Percentiles rank a stretch among this genome's conserved stretches.
phyloP scores from a whole-genome alignment of 2,888 invertebrate genomes.

The Odontocolon sp. region DNA sequence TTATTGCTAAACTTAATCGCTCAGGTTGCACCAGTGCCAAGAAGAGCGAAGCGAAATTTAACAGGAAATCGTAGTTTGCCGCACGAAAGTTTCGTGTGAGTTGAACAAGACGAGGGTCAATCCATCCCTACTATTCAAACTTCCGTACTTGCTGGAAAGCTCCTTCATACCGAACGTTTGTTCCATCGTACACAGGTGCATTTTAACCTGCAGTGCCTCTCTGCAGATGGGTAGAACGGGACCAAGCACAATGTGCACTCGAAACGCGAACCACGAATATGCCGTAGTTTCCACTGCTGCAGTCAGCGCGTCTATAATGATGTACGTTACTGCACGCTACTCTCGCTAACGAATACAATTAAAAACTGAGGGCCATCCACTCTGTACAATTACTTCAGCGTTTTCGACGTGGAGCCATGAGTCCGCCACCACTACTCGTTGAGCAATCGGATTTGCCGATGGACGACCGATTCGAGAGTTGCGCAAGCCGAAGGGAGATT shows the following conservation, averaged over 20 bases:
- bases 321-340: constrained; percentile 64
- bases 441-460: constrained; percentile 47
- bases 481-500: constrained; percentile 12
- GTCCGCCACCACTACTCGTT: constrained; percentile 13
- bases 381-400: constrained; percentile 64
- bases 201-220: not conserved
- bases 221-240: not conserved
- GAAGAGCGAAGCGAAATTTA: constrained; percentile 11
- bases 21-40: no score
- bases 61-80: constrained; percentile 30
- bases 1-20: no score
- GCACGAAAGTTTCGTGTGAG: constrained; percentile 4
- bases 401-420: constrained; percentile 55
- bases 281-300: constrained; percentile 20
- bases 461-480: constrained; percentile 33
- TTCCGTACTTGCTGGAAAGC: not conserved
- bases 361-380: constrained; percentile 67
- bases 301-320: constrained; percentile 60
- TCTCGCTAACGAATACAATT: constrained; percentile 68
- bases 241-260: constrained; percentile 35
- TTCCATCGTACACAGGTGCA: constrained; percentile 7
- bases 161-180: not conserved
- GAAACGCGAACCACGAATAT: constrained; percentile 39
- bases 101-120: constrained; percentile 2
- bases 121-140: not conserved